Base-by-base conservation (phyloP, 2,888 invertebrate genomes). In the Frankliniella fusca region DNA sequence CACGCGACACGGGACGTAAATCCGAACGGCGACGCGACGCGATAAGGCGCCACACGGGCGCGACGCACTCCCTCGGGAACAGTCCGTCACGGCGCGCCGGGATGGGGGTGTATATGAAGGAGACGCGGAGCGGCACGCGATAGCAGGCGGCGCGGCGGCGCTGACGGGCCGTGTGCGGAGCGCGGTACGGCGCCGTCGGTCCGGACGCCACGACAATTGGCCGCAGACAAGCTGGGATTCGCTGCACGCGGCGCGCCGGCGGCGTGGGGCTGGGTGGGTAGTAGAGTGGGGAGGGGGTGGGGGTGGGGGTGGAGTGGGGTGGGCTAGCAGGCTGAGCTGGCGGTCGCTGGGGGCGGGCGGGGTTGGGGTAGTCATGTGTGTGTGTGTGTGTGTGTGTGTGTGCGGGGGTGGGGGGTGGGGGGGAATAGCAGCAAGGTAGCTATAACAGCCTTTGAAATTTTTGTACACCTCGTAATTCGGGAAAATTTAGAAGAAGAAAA, bases 151-250 rank as follows among this genome's bases (percentile, higher is more conserved):
- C 70, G 70, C 23, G 11, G 27, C 70, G 70, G 70, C 70, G 23
- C 70, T 27, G 27, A 27, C 70, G 54, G 27, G 10, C 3, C 70
- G 70, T 18, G 70, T 27, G 12, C 23, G 70, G 70, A 23, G 70
- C 70, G 70, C 70, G 70, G 27, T 27, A 27, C 23, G 23, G 70
- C 70, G 70, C 23, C 3, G 27, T 27, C 12, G 23, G 70, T 76
- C 70, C 70, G 70, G 27, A 76, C 70, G 70, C 70, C 70, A 76
- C 70, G 70, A 76, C 70, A 76, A 76, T 76, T 76, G 70, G 70
- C 70, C 70, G 70, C 70, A 76, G 70, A 76, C 70, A 76, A 76
- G 70, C 70, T 76, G 70, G 70, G 70, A 76, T 76, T 76, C 70
- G 70, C 70, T 76, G 70, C 70, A 27, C 70, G 23, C 70, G n/a